A percentile compares a stretch with the other conserved stretches of the same genome.
Conservation (phyloP, 2,888 invertebrate species). For the Oxyscelio sp. region DNA sequence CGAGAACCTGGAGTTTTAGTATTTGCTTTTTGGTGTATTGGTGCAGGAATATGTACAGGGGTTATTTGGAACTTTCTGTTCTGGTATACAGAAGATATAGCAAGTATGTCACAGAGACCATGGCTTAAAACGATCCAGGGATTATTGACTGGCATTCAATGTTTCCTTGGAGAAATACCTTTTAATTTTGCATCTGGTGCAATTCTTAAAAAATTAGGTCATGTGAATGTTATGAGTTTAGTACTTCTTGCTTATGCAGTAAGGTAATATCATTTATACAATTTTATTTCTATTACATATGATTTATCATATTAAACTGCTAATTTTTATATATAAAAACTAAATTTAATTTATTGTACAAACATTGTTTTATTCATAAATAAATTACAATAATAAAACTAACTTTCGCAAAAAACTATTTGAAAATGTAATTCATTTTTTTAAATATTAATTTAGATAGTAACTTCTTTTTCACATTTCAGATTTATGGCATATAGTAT, state of each 20-base stretch:
- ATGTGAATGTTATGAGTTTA: constrained; percentile 94
- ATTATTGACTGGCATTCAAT: constrained; percentile 92
- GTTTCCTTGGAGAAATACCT: constrained; percentile 95
- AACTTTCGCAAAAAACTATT: too few species aligned
- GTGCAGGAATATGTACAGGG: constrained; percentile 95
- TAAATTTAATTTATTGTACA: too few species aligned
- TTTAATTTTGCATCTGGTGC: constrained; percentile 94
- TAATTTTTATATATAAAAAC: too few species aligned
- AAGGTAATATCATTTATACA: too few species aligned
- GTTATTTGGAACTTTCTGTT: constrained; percentile 96
- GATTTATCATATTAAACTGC: too few species aligned
- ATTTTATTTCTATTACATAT: too few species aligned
- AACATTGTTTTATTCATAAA: too few species aligned
- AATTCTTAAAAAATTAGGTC: constrained; percentile 90
- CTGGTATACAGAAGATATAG: constrained; percentile 94
- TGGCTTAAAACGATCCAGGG: constrained; percentile 94
- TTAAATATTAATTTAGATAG: too few species aligned
- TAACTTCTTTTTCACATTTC: too few species aligned
- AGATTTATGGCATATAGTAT: constrained; percentile 95
- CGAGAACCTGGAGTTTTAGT: constrained; percentile 89
- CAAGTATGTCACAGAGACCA: constrained; percentile 86
- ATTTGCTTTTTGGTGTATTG: constrained; percentile 94
- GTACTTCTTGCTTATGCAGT: constrained; percentile 94
- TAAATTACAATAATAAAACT: too few species aligned
- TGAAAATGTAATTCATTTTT: too few species aligned